phyloP scores from a whole-genome alignment of 2,797 vertebrate genomes.

The Corythornis leucogaster region DNA sequence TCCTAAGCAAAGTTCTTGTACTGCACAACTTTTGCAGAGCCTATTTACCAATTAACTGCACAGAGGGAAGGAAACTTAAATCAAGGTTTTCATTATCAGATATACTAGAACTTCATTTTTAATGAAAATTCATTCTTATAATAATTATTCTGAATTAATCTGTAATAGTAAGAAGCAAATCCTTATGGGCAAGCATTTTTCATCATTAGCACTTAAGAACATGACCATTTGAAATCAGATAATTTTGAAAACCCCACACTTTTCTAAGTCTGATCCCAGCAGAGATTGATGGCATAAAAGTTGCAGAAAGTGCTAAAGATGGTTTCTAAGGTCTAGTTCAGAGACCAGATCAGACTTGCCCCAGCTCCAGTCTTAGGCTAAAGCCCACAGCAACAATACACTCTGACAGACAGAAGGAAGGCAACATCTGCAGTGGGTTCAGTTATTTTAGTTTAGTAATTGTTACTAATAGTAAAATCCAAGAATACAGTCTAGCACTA shows the following conservation, averaged over 20 bases:
- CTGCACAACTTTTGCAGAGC: neutral
- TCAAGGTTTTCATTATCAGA: neutral
- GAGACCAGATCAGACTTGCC: neutral
- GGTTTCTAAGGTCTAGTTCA: neutral
- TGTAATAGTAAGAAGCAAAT: neutral
- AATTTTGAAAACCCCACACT: neutral
- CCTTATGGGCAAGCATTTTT: neutral
- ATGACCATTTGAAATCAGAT: neutral
- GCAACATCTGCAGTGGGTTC: neutral
- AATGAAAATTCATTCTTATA: neutral
- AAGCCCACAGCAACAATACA: neutral
- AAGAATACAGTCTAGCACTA: neutral
- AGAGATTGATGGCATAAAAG: neutral
- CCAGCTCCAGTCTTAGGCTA: neutral
- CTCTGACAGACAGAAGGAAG: neutral
- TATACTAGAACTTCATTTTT: neutral
- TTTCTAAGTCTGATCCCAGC: neutral
- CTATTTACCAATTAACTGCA: neutral
- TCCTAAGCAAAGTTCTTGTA: neutral
- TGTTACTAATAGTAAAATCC: neutral
- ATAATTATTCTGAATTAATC: neutral
- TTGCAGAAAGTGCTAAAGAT: neutral
- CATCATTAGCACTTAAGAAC: neutral
- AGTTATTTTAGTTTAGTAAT: neutral
- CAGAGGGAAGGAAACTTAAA: neutral